phyloP scores from a whole-genome alignment of 2,113 vertebrate species.

The Grammomys surdaster region DNA sequence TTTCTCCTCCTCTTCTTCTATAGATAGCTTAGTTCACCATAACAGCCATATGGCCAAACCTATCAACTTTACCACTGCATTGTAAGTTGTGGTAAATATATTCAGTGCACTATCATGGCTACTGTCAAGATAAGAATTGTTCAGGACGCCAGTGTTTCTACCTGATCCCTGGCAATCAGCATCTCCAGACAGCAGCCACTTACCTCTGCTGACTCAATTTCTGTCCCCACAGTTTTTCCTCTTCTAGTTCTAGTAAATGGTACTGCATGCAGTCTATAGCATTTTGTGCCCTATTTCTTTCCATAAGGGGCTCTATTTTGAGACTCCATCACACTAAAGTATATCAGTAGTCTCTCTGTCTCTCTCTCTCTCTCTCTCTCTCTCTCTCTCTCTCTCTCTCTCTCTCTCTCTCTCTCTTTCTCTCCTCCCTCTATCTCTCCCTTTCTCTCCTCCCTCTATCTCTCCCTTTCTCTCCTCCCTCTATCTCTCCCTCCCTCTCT shows the following conservation, averaged over 20 bases:
- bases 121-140: neutral
- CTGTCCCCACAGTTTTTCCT: neutral
- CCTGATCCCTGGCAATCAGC: neutral
- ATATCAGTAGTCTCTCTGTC: too few species aligned
- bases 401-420: accelerated
- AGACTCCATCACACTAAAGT: neutral
- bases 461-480: too few species aligned
- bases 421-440: too few species aligned
- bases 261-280: accelerated
- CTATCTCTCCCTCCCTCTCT: too few species aligned
- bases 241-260: neutral
- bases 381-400: too few species aligned
- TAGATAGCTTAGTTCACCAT: neutral
- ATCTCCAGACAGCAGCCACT: neutral
- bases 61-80: neutral
- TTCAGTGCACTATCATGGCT: neutral
- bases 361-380: too few species aligned
- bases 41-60: neutral
- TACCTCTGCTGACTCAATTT: neutral
- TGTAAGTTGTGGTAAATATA: neutral
- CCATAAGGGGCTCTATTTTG: neutral
- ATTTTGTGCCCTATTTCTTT: neutral
- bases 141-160: neutral
- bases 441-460: accelerated
- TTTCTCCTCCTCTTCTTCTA: neutral